A percentile compares a stretch with the other conserved stretches of the same genome.
phyloP scores from a whole-genome alignment of 2,888 invertebrate genomes.

The Leptura quadrifasciata region DNA sequence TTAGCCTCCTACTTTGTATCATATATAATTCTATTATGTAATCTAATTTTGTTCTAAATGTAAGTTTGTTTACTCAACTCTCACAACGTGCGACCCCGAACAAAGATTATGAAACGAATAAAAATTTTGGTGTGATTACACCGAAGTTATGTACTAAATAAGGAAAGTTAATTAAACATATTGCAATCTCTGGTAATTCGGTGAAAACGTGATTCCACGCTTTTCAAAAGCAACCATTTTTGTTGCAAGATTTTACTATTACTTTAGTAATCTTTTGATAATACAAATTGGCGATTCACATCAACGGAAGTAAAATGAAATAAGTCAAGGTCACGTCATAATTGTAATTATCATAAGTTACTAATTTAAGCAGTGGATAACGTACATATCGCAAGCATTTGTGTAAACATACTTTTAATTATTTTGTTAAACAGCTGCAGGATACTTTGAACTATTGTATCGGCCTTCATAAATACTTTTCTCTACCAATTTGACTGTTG shows the following conservation, averaged over 20 bases:
- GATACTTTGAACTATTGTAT: no score
- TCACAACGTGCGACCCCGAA: slow-evolving; percentile 7
- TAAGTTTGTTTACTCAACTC: background rate
- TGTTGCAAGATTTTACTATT: background rate
- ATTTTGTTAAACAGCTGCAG: no score
- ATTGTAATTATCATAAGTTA: background rate
- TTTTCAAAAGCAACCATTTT: background rate
- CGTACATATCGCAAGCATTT: background rate
- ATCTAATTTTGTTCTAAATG: background rate
- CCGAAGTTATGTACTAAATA: background rate
- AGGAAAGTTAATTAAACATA: background rate
- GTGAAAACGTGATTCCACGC: background rate
- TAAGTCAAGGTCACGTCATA: background rate
- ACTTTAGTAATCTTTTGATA: background rate
- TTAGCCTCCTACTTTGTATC: background rate
- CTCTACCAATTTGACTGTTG: no score
- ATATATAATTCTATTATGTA: background rate
- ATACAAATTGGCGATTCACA: background rate
- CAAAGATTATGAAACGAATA: background rate
- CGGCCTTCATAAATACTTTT: no score
- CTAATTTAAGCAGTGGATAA: background rate
- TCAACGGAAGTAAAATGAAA: background rate
- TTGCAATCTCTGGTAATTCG: background rate
- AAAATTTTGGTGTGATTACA: background rate
- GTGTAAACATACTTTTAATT: no score